Conservation (phyloP, 1,140 invertebrate genomes). For the Heliconius eleuchia region DNA sequence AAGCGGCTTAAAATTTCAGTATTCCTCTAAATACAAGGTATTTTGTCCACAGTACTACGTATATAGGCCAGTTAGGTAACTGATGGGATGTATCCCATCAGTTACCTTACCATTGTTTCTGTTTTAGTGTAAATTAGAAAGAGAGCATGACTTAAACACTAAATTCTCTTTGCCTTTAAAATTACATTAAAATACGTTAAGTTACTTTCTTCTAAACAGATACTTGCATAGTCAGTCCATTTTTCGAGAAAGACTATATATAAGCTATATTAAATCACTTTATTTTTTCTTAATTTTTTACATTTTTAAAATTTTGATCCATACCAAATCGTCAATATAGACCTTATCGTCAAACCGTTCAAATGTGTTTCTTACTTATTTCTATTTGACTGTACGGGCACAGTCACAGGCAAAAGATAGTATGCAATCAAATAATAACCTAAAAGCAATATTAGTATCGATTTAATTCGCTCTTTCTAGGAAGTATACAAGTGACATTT, state of each 20-base stretch:
- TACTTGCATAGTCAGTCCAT: no score
- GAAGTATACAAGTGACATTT: conserved; percentile 1
- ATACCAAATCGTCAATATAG: no score
- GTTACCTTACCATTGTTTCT: background rate
- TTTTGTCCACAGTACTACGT: background rate
- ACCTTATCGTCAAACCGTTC: no score
- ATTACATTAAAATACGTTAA: background rate
- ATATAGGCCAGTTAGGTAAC: background rate
- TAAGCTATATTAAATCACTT: no score
- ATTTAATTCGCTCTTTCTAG: background rate
- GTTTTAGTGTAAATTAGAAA: background rate
- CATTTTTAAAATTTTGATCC: no score
- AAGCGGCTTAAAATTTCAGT: background rate
- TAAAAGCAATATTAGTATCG: background rate
- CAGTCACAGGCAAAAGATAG: no score
- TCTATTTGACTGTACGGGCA: no score
- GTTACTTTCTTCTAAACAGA: no score
- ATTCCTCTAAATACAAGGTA: background rate
- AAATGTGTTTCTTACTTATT: no score
- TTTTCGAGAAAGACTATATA: no score
- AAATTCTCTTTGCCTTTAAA: background rate
- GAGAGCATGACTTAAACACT: background rate
- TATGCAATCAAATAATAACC: no score
- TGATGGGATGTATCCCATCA: background rate
- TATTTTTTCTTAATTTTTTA: no score